Percentiles rank a stretch among this genome's conserved stretches.
phyloP scores from a whole-genome alignment of 2,113 vertebrate species.

The Eleginops maclovinus region DNA sequence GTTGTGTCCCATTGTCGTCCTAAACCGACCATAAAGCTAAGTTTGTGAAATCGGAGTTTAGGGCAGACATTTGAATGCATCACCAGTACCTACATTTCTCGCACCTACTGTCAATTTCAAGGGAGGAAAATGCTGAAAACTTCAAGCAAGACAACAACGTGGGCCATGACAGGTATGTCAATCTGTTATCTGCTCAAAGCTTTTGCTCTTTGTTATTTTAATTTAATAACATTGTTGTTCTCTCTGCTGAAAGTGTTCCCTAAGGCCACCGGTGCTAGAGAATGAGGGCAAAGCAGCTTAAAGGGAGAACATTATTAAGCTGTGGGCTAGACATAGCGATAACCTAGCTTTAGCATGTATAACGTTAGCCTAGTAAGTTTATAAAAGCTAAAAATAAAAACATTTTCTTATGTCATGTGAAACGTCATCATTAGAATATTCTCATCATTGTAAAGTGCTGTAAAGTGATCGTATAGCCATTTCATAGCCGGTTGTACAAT shows the following conservation, averaged over 20 bases:
- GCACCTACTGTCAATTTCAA: constrained; percentile 60
- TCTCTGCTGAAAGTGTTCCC: constrained; percentile 40
- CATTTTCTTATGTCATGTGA: neutral
- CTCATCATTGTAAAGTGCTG: neutral
- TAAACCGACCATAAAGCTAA: accelerated
- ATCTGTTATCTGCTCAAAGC: constrained; percentile 4
- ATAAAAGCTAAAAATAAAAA: neutral
- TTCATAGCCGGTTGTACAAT: neutral
- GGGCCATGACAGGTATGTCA: constrained; percentile 61
- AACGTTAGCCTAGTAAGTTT: constrained; percentile 4
- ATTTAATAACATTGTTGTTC: constrained; percentile 17
- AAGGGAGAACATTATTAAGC: constrained; percentile 77
- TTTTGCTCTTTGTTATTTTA: constrained; percentile 12
- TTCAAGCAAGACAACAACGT: constrained; percentile 33
- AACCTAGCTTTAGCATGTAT: constrained; percentile 17
- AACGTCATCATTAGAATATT: neutral
- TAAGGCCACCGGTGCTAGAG: constrained; percentile 63
- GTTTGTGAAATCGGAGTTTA: constrained; percentile 13
- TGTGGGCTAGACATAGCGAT: constrained; percentile 39
- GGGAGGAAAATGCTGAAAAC: constrained; percentile 69
- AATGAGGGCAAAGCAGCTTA: constrained; percentile 84
- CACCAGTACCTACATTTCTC: constrained; percentile 54
- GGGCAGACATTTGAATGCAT: constrained; percentile 47
- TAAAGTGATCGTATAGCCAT: neutral
- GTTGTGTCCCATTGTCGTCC: neutral